Evolutionary conservation across 2,113 vertebrate species (phyloP).

Genomic region (Puffinus mauretanicus): DNA sequence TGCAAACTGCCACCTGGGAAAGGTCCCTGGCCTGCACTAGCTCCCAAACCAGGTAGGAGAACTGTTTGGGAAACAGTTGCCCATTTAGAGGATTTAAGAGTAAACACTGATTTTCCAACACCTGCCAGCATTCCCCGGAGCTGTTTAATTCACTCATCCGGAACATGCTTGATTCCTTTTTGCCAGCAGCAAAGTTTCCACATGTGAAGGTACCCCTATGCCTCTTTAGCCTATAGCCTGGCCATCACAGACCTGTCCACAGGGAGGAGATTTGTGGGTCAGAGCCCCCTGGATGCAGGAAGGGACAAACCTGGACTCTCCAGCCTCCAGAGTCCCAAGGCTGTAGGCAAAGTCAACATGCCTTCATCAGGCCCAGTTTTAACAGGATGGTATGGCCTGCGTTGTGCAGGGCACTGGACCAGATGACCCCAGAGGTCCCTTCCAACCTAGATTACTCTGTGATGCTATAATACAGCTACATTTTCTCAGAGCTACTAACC

Average conservation of each 20-base stretch:
- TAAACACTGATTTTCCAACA: not conserved
- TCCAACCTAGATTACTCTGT: not conserved
- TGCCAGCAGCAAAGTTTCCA: not conserved
- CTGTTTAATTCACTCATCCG: not conserved
- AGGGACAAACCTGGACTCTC: not conserved
- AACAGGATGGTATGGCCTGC: not conserved
- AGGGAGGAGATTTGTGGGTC: not conserved
- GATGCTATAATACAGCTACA: not conserved
- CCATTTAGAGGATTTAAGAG: not conserved
- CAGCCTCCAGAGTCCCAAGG: not conserved
- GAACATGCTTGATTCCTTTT: not conserved
- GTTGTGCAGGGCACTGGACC: not conserved
- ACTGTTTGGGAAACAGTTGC: not conserved
- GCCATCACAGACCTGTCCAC: not conserved
- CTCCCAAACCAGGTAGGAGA: not conserved
- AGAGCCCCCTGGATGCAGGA: not conserved
- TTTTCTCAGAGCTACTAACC: not conserved
- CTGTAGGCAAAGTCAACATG: not conserved
- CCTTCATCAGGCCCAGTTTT: not conserved
- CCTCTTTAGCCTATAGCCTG: not conserved
- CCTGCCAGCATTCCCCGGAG: not conserved
- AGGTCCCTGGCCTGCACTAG: not conserved
- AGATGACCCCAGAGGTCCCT: not conserved
- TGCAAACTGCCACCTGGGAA: not conserved
- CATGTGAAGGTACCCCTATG: not conserved